phyloP scores from a whole-genome alignment of 2,888 invertebrate genomes.

The Dione vanillae region DNA sequence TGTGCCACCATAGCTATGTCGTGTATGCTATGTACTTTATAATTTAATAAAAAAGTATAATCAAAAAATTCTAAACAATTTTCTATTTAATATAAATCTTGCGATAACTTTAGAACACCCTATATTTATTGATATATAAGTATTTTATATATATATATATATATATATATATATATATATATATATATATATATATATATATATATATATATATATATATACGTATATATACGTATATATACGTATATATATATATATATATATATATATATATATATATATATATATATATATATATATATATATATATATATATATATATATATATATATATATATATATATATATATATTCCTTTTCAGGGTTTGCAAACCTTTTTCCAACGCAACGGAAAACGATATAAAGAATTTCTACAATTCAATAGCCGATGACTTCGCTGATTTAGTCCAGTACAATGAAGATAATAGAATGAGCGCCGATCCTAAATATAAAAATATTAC shows the following conservation, averaged over 20 bases:
- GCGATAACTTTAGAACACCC: too few relatives aligned
- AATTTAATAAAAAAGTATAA: too few relatives aligned
- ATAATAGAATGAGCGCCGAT: slow-evolving; percentile 89
- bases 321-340: background rate
- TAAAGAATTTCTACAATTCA: slow-evolving; percentile 92
- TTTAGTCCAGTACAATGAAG: slow-evolving; percentile 97
- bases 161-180: background rate
- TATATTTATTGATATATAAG: too few relatives aligned
- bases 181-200: background rate
- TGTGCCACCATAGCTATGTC: too few relatives aligned
- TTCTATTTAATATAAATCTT: too few relatives aligned
- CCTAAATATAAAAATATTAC: slow-evolving; percentile 87
- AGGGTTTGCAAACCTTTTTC: slow-evolving; percentile 91
- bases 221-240: too few relatives aligned
- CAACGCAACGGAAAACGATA: slow-evolving; percentile 86
- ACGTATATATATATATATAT: too few relatives aligned
- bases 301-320: too few relatives aligned
- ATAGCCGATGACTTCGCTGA: slow-evolving; percentile 94
- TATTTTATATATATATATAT: background rate
- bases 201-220: background rate
- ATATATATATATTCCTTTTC: slow-evolving; percentile 47
- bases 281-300: too few relatives aligned
- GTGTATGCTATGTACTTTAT: too few relatives aligned
- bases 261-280: too few relatives aligned
- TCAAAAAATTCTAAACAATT: too few relatives aligned